Base-by-base conservation (phyloP, 2,113 vertebrate genomes). In the Hemicordylus capensis region DNA sequence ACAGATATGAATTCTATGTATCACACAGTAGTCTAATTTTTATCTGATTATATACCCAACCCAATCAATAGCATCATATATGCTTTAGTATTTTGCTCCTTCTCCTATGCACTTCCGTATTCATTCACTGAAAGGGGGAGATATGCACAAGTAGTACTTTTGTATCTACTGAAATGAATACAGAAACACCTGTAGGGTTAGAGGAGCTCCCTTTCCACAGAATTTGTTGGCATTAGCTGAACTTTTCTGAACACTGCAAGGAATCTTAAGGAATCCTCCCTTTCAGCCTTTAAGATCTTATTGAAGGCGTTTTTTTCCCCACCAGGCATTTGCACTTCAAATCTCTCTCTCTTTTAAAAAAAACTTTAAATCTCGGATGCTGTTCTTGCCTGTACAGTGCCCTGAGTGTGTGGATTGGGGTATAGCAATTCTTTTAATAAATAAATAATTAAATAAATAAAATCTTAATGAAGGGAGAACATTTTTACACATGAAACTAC, bases 21-120 rank as follows among this genome's bases (percentile, higher is more conserved):
- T n/a, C n/a, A n/a, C 84, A 72, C 70, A 85, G 54, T 87, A 87
- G 77, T 81, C 86, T 34, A 75, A 81, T 89, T 80, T 86, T 72
- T 37, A 37, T 75, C 70, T 70, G 39, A 86, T 75, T 80, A 73
- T 51, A 66, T 14, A 59, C 42, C 9, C 10, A 56, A 8, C 17
- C 42, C 31, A 74, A 8, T 63, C 24, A 10, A 24, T 56, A 7
- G 11, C 15, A 58, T 72, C 19, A 31, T 37, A 73, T n/a, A 6
- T 37, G 31, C 4, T 74, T 6, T 42, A 75, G 74, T 74, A 34
- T 11, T 9, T 34, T n/a, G 37, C 67, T 28, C 39, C 54, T 48
- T 4, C 63, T 22, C 9, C 4, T 44, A 4, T 3, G 51, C 8
- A 64, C 51, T 34, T 58, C 28, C 20, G 42, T 20, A 69, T 72